Evolutionary conservation across 2,113 vertebrate species (phyloP), one percentile per base, ranked within the genome.

Genomic region (Nothocercus nigrocapillus): DNA sequence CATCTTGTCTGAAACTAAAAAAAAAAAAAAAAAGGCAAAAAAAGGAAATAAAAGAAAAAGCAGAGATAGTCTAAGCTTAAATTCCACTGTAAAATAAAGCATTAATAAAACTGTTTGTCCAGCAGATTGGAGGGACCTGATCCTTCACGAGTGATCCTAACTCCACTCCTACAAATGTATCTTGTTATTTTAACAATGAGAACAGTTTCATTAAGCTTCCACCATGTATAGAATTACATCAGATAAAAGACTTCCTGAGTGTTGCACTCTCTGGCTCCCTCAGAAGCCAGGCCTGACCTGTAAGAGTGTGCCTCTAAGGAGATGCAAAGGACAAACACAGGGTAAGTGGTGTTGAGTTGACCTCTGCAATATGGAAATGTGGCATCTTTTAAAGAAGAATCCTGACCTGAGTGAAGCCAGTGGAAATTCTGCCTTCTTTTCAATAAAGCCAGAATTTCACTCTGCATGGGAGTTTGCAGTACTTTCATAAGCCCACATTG

Each of bases 91-190:
- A 38, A 70, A 95, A 81, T 36, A 78, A 82, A 84, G 9, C 28
- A 68, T 13, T 82, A 40, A 19, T 53, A 44, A 92, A 76, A 66
- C 7, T 69, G 12, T 69, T 87, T 74, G 10, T 56, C 47, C 34
- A 51, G 21, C 6, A 82, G 36, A 88, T 84, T 13, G 18, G 73
- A 82, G 59, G 25, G 9, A 74, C 47, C 53, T 69, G 20, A 63
- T 66, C 59, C 5, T 51, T 72, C 14, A 53, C 4, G 17, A 54
- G 7, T 81, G 38, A 88, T 66, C 11, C 45, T 77, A 72, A 66
- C 2, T 10, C 21, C 7, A 30, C 77, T 64, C 47, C 19, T 72
- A 68, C 14, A 61, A 81, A 81, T 0, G 0, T 42, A 40, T 25
- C 8, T 75, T 66, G n/a, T 59, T 76, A 61, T 61, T 93, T 91